Evolutionary conservation across 64 coral and sea anemone genomes (phyloP).

Genomic region (Exaiptasia diaphana): DNA sequence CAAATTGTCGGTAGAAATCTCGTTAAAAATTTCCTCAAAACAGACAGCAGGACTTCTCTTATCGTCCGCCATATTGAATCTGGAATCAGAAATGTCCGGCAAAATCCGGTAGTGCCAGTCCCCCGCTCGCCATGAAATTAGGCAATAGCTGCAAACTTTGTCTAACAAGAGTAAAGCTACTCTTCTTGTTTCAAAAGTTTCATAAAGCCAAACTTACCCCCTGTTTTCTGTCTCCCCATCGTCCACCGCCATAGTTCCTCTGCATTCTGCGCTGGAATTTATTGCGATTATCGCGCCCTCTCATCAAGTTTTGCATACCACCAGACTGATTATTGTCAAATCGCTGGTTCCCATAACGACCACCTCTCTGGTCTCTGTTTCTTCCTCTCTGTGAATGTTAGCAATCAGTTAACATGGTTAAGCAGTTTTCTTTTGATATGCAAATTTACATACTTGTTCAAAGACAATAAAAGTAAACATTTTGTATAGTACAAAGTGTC

Average conservation of each 20-base stretch:
- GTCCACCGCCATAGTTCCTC: conserved; percentile 79
- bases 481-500: too few species aligned
- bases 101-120: conserved; percentile 49
- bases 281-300: conserved; percentile 65
- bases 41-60: background rate
- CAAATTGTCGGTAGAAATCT: conserved; percentile 39
- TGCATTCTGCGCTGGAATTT: conserved; percentile 89
- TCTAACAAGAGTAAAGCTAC: too few species aligned
- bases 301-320: conserved; percentile 86
- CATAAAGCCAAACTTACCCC: conserved; percentile 58
- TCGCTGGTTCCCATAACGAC: conserved; percentile 21
- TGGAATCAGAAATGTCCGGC: conserved; percentile 8
- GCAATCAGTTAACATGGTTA: too few species aligned
- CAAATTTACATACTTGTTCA: too few species aligned
- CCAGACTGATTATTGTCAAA: conserved; percentile 40
- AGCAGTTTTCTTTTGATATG: too few species aligned
- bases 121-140: conserved; percentile 14
- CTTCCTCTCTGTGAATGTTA: background rate
- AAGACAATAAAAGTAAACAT: too few species aligned
- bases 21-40: conserved; percentile 10
- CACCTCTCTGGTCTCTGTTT: background rate
- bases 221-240: conserved; percentile 78
- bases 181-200: too few species aligned
- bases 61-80: conserved; percentile 18
- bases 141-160: too few species aligned